Conservation (phyloP, 1,140 invertebrate genomes). For the Neoseiulus cucumeris region DNA sequence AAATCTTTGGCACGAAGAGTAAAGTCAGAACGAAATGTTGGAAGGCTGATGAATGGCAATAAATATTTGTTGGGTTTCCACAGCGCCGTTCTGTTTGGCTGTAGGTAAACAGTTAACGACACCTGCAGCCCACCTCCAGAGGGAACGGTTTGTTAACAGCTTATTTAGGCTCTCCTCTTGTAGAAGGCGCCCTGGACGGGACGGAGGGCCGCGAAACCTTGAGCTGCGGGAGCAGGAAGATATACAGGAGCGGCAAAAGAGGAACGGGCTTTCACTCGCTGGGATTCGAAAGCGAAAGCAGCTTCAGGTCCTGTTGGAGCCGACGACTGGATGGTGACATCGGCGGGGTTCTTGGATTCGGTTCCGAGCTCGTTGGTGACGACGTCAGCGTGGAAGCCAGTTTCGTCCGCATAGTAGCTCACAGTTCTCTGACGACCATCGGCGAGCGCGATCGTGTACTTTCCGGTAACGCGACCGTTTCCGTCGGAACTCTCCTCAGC, state of each 20-base stretch:
- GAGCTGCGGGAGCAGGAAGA: neutral
- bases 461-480: neutral
- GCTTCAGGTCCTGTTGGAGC: slow-evolving; percentile 6
- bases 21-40: neutral
- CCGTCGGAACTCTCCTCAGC: slow-evolving; percentile 4
- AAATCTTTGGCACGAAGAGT: too few species aligned
- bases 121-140: too few species aligned
- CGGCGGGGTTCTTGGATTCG: slow-evolving; percentile 9
- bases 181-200: neutral
- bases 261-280: neutral
- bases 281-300: neutral
- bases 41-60: neutral
- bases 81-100: too few species aligned
- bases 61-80: too few species aligned
- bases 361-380: slow-evolving; percentile 9
- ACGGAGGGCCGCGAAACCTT: slow-evolving; percentile 2
- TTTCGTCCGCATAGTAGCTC: neutral
- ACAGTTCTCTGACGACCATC: neutral
- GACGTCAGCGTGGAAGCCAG: slow-evolving; percentile 7
- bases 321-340: slow-evolving; percentile 2
- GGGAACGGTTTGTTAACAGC: too few species aligned
- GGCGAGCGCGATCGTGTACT: neutral
- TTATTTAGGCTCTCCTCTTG: neutral
- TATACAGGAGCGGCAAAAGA: neutral
- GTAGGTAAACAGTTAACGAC: too few species aligned